Base-by-base conservation (phyloP, 2,888 invertebrate genomes). In the Augiades crinisus region DNA sequence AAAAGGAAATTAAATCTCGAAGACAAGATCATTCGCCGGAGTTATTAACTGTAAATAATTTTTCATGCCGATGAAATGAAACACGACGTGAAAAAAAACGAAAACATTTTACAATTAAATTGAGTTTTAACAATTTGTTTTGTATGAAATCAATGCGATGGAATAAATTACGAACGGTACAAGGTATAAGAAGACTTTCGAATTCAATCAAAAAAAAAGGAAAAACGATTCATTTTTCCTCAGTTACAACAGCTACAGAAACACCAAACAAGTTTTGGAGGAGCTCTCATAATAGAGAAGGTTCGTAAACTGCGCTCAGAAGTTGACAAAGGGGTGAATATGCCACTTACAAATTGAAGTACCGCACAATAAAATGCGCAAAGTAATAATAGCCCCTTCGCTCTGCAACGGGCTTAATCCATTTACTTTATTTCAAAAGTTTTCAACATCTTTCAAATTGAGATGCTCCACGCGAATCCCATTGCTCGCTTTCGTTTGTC, bases 341-440 rank as follows among this genome's bases (percentile, higher is more conserved):
- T 36, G 21, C 40, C 33, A 40, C 27, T 38, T 31, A 31, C 13
- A 47, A 38, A 47, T 47, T 30, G 33, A 37, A 47, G 31, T 31
- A 31, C 4, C 38, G 7, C 40, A 2, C 17, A 30, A 40, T 16
- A 21, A 13, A 31, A 40, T 40, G 22, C 12, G 30, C 33, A 17
- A 40, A 49, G 41, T 30, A 41, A 49, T 41, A 40, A 41, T 8
- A 41, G 33, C 49, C 41, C 16, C 10, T 16, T 17, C 22, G 33
- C 24, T n/a, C 16, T 34, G 49, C 22, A 47, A 33, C 16, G 40
- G 41, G 19, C 22, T 24, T 24, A 49, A 16, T 38, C 27, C 19
- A 33, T 49, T 34, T 33, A 34, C 41, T 47, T 40, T 36, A 40
- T 40, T 33, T 13, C 33, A 13, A 41, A 49, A 49, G 33, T 49